Base-by-base conservation (phyloP, 2,888 invertebrate genomes). In the Nymphalis urticae region DNA sequence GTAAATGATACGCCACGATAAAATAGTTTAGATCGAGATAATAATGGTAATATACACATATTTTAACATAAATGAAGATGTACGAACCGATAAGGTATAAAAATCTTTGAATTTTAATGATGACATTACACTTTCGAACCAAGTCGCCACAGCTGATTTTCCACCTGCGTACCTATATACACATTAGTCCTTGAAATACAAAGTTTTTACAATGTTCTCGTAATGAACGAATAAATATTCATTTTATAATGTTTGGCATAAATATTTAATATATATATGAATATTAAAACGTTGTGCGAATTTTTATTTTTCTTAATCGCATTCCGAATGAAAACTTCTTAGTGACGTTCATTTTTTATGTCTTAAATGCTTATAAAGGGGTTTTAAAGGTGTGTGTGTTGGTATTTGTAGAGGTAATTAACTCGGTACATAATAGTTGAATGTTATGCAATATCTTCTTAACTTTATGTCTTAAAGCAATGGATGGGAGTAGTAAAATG, bases 41-140 rank as follows among this genome's bases (percentile, higher is more conserved):
- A 4, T 21, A 53, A 36, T 13, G 42, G 4, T 32, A 13, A 13
- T 13, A 42, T 42, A 17, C 48, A 17, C 62, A 24, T 50, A 42
- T 24, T 69, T 51, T 74, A 69, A 68, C 24, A 27, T 62, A 65
- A 61, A 24, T 62, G 71, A 13, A 63, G 51, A 48, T 47, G 6
- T 56, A 65, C 19, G 61, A 47, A 51, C 1, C 21, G 16, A 47
- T 32, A 60, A 51, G 21, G 63, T 53, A 54, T 56, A 60, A 59
- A 60, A 66, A 70, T 63, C n/a, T 60, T 63, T 69, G 50, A 69
- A 69, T 66, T 59, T 69, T 70, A 59, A 67, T 48, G n/a, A 54
- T n/a, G 27, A 24, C 48, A 24, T 54, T 36, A 62, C 17, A 51
- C 62, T 61, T 61, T 61, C 36, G 50, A 66, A 17, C 2, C 27